Evolutionary conservation across 2,797 vertebrate species (phyloP), one percentile per base, ranked within the genome.

Genomic region (Sebastolobus alascanus): DNA sequence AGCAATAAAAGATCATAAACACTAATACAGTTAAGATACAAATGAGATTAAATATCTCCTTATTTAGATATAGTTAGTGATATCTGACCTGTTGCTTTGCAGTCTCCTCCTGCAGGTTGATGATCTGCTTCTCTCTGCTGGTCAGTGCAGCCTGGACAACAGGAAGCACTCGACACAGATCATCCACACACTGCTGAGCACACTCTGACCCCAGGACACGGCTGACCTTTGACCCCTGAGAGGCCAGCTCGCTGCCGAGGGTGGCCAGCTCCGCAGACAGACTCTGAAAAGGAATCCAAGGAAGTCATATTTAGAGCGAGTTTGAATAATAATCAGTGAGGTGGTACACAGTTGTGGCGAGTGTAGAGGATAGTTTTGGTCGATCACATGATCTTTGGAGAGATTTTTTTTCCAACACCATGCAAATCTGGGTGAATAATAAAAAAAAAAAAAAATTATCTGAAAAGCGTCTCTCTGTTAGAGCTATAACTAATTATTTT

Each of bases 251-350:
- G 8, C 84, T 8, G 4, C 90, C 76, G 37, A 98, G 92, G 29
- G 93, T 94, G 58, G 80, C 90, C 87, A 99, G 86, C 83, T 96
- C 95, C 0, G 93, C 86, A 20, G 95, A 95, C 71, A 98, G 90
- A 64, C 92, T 94, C 98, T 99, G 90, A 46, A 16, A 52, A 7
- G 22, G 35, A 12, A 61, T 22, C 1, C 11, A 4, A 12, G 6
- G 31, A 10, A 25, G 27, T n/a, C 3, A 14, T 14, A 3, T 0
- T 27, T 2, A 29, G 25, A 58, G n/a, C 0, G 3, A 56, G 4
- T 59, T 3, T 59, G 18, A 3, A 18, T 56, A 10, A 27, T 56
- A 33, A 6, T 54, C 31, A 35, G n/a, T n/a, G n/a, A n/a, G n/a
- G n/a, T n/a, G n/a, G n/a, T n/a, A n/a, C n/a, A n/a, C n/a, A n/a